These are phyloP conservation scores for Carettochelys insculpta DNA, from an alignment of 2,113 vertebrate genomes.

Conservation along the genomic window DNA sequence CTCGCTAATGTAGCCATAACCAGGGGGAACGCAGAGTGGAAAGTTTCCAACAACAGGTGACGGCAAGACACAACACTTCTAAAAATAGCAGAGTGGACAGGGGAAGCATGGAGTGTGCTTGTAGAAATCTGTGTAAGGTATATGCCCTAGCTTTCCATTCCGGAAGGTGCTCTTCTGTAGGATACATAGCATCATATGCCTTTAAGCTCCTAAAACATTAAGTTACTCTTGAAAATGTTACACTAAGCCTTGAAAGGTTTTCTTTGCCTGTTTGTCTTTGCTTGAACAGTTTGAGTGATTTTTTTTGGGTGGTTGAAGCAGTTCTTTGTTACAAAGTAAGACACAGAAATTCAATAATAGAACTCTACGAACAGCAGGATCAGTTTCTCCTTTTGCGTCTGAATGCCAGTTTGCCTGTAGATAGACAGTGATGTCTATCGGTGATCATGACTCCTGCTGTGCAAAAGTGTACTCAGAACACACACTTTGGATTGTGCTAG, in stretches of 20 bases:
- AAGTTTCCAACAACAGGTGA: too few species aligned
- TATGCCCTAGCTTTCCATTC: neutral
- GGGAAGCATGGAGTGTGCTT: too few species aligned
- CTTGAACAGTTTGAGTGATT: slow-evolving; percentile 50
- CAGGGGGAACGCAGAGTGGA: neutral
- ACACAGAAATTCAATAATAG: slow-evolving; percentile 49
- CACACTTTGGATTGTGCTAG: slow-evolving; percentile 25
- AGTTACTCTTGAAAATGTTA: slow-evolving; percentile 6
- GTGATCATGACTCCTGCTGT: slow-evolving; percentile 23
- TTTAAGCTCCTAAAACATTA: neutral
- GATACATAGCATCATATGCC: neutral
- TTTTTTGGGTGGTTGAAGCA: slow-evolving; percentile 31
- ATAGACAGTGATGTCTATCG: slow-evolving; percentile 14
- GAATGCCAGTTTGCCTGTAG: slow-evolving; percentile 34
- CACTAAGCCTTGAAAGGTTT: slow-evolving; percentile 15
- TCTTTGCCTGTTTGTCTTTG: slow-evolving; percentile 13
- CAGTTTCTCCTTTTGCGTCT: slow-evolving; percentile 11
- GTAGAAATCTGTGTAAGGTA: neutral
- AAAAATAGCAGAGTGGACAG: too few species aligned
- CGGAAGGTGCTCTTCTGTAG: too few species aligned
- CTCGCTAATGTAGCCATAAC: too few species aligned
- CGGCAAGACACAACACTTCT: too few species aligned
- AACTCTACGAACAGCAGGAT: slow-evolving; percentile 1
- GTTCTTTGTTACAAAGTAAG: slow-evolving; percentile 28
- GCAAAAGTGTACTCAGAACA: slow-evolving; percentile 36